Evolutionary conservation across 2,113 vertebrate species (phyloP).

Genomic region (Cathartes aura): DNA sequence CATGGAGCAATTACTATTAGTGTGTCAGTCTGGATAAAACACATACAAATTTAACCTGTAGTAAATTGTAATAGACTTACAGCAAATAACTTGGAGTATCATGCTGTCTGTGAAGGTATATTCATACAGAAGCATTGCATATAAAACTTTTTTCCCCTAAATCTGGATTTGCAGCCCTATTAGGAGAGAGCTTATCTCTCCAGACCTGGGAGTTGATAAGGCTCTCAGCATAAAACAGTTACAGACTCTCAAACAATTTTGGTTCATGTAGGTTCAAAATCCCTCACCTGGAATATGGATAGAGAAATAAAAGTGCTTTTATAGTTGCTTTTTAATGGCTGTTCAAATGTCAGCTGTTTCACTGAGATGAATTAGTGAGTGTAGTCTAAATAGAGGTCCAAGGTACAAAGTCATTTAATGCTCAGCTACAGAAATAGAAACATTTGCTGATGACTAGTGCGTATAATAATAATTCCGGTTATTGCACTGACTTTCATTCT

Average conservation of each 20-base stretch:
- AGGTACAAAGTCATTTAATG: constrained; percentile 30
- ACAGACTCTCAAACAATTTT: not conserved
- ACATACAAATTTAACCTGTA: not conserved
- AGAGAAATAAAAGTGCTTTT: not conserved
- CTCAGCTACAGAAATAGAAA: constrained; percentile 28
- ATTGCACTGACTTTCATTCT: not conserved
- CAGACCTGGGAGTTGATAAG: not conserved
- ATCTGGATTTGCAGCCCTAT: not conserved
- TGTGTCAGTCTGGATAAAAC: not conserved
- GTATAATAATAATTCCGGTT: not conserved
- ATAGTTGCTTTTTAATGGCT: not conserved
- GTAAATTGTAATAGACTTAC: not conserved
- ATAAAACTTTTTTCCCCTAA: not conserved
- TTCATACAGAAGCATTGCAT: not conserved
- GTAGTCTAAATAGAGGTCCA: not conserved
- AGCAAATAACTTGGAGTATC: not conserved
- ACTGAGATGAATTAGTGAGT: not conserved
- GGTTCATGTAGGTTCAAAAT: not conserved
- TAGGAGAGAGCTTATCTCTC: not conserved
- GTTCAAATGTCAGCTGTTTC: not conserved
- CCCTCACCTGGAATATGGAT: not conserved
- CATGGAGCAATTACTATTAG: not conserved
- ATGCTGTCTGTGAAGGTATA: not conserved
- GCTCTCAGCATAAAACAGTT: not conserved
- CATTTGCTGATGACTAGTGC: not conserved